Evolutionary conservation across 2,888 invertebrate genomes (phyloP), one percentile per base, ranked within the genome.

Genomic region (Cheilosia vernalis): DNA sequence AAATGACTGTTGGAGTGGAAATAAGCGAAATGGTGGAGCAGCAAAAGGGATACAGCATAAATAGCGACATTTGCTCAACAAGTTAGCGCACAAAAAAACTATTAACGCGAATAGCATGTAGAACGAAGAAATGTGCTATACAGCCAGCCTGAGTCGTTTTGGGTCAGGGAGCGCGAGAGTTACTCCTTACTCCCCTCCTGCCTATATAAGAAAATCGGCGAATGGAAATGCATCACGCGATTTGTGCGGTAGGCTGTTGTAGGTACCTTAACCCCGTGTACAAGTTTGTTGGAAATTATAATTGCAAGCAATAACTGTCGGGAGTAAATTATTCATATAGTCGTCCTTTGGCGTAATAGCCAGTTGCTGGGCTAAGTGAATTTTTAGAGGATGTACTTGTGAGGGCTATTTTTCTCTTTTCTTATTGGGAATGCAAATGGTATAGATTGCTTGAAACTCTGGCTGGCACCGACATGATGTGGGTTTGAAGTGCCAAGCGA

Each of bases 171-270:
- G 37, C 17, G 27, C 30, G 15, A 61, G 67, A 42, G 55, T 40
- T 37, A 51, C 47, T 53, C 42, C 24, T 40, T 37, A 51, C 47
- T 53, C 42, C 24, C 63, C 70, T 53, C 70, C 42, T 64, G 70
- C 13, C 9, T 33, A 15, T 21, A 17, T 2, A 17, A 72, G 21
- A 49, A 66, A 66, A 77, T 21, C 69, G 21, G 24, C n/a, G 30
- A 83, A 83, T 83, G 78, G 63, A 73, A 78, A 78, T 73, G 42
- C 51, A 73, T 83, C 83, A 83, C 83, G 83, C 83, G 83, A 83
- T 73, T 78, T 63, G 40, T 82, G 64, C 33, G 51, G 44, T 13
- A 37, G 37, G 37, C 13, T 37, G 13, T 37, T 37, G 37, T 37
- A 13, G 4, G 37, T 74, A 47, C 72, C 64, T 21, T 17, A 55